phyloP scores from a whole-genome alignment of 2,797 vertebrate genomes.

The Coracias cyanogaster region DNA sequence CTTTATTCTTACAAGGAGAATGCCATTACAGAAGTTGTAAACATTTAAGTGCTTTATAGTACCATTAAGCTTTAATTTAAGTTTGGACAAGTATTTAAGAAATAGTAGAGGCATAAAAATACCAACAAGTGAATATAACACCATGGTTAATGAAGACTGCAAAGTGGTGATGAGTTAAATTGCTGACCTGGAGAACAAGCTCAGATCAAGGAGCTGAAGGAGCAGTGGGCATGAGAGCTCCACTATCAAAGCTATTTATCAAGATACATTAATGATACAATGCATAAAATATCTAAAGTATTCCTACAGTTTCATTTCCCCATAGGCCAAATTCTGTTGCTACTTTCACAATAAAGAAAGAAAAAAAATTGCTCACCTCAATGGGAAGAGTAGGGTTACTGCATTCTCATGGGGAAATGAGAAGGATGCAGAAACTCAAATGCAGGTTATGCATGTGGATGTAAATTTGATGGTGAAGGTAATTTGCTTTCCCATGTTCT shows the following conservation, averaged over 20 bases:
- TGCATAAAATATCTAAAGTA: background rate
- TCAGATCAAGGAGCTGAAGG: background rate
- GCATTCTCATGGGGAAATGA: conserved; percentile 47
- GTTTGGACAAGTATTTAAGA: background rate
- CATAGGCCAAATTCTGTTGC: background rate
- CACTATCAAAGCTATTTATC: background rate
- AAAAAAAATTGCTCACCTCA: background rate
- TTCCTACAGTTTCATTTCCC: background rate
- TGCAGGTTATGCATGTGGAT: conserved; percentile 30
- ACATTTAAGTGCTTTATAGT: background rate
- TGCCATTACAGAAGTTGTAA: background rate
- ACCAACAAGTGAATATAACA: background rate
- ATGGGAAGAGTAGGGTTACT: conserved; percentile 35
- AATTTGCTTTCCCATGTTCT: conserved; percentile 45
- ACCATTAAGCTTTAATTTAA: background rate
- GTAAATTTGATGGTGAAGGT: conserved; percentile 47
- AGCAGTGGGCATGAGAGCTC: background rate
- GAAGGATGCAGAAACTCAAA: conserved; percentile 20
- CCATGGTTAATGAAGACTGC: background rate
- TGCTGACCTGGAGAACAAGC: background rate
- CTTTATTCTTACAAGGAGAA: background rate
- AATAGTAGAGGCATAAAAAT: background rate
- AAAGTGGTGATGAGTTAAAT: background rate
- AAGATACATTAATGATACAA: background rate
- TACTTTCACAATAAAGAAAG: background rate